phyloP scores from a whole-genome alignment of 2,888 invertebrate genomes.

The Eupsilia transversa region DNA sequence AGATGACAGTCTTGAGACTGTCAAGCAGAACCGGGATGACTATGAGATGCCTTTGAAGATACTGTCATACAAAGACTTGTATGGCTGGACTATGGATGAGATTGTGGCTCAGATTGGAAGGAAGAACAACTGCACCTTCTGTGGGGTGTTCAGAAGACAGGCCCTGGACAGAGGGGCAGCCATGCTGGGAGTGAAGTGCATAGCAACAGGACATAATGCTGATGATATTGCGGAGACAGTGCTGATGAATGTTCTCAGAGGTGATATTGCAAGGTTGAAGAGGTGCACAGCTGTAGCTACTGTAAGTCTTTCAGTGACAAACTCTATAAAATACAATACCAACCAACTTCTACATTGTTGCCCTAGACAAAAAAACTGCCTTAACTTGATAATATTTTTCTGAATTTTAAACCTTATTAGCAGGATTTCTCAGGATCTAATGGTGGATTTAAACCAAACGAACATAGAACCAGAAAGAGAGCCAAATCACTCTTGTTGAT shows the following conservation, averaged over 20 bases:
- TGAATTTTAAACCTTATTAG: not conserved
- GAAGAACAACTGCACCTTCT: constrained; percentile 99
- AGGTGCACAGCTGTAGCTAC: constrained; percentile 98
- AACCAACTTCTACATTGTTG: not conserved
- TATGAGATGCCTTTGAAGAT: constrained; percentile 98
- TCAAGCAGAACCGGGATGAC: constrained; percentile 97
- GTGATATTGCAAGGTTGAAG: constrained; percentile 97
- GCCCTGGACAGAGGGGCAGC: constrained; percentile 98
- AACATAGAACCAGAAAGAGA: no score
- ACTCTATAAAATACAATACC: not conserved
- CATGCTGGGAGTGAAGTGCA: constrained; percentile 96
- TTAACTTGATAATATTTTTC: not conserved
- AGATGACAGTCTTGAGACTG: constrained; percentile 99
- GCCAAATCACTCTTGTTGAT: no score
- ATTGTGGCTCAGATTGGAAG: constrained; percentile 96
- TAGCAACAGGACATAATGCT: constrained; percentile 99
- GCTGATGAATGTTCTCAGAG: constrained; percentile 98
- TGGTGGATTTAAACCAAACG: no score
- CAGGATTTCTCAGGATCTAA: not conserved
- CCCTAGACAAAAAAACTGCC: no score
- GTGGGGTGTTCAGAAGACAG: constrained; percentile 98
- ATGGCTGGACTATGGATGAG: constrained; percentile 99
- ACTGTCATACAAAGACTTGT: constrained; percentile 98
- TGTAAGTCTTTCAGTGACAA: constrained; percentile 87
- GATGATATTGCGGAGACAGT: constrained; percentile 99